A percentile compares a stretch with the other conserved stretches of the same genome.
Evolutionary conservation across 2,888 invertebrate genomes (phyloP).

Genomic region (Muschampia plurimacula): DNA sequence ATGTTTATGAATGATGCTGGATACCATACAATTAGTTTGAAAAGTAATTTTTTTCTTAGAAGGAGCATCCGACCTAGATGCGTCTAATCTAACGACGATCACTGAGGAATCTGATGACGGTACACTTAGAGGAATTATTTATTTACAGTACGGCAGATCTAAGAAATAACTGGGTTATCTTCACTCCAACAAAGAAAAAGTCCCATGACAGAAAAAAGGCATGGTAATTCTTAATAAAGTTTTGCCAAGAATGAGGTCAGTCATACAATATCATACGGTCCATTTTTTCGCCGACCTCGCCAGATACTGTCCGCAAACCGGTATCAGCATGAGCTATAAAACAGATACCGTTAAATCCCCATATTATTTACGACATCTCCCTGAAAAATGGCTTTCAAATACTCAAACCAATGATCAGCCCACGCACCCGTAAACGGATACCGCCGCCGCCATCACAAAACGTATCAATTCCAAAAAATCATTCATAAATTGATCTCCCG

Average conservation of each 20-base stretch:
- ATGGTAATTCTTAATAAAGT: no score
- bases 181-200: no score
- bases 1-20: background rate
- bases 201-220: no score
- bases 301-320: slow-evolving; percentile 36
- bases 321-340: slow-evolving; percentile 26
- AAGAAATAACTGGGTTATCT: no score
- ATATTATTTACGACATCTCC: slow-evolving; percentile 51
- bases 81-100: no score
- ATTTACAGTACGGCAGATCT: no score
- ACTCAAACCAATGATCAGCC: slow-evolving; percentile 52
- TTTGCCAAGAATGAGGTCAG: slow-evolving; percentile 20
- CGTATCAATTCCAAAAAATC: slow-evolving; percentile 51
- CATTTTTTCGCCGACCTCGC: slow-evolving; percentile 43
- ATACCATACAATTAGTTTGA: background rate
- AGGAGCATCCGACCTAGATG: no score
- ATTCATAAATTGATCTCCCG: slow-evolving; percentile 56
- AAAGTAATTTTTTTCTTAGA: background rate
- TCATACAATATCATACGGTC: background rate
- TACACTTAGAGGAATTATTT: no score
- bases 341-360: slow-evolving; percentile 43
- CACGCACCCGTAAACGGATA: slow-evolving; percentile 51
- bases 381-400: slow-evolving; percentile 53
- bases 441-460: slow-evolving; percentile 49
- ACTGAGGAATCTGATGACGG: no score